A percentile compares a stretch with the other conserved stretches of the same genome.
These are phyloP conservation scores for Anthopleura sola DNA, from an alignment of 64 coral and sea anemone genomes.

Conservation along the genomic window DNA sequence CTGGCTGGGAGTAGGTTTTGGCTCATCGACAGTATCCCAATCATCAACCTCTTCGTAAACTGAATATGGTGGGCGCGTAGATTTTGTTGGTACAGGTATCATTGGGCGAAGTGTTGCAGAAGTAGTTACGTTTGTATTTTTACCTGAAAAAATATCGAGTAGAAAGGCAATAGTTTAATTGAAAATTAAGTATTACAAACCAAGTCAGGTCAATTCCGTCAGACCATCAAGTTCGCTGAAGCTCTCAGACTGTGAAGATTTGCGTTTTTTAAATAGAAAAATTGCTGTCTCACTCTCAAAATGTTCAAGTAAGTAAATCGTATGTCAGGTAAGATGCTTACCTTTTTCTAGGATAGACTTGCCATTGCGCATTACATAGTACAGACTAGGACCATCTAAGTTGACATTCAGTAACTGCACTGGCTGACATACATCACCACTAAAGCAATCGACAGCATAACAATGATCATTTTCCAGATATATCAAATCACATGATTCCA, in stretches of 20 bases:
- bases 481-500: slow-evolving; percentile 81
- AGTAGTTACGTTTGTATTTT: not conserved
- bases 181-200: not conserved
- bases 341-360: slow-evolving; percentile 75
- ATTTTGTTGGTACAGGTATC: not conserved
- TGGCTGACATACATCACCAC: slow-evolving; percentile 69
- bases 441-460: slow-evolving; percentile 88
- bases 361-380: slow-evolving; percentile 73
- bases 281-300: too few relatives aligned
- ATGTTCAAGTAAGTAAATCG: too few relatives aligned
- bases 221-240: too few relatives aligned
- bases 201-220: too few relatives aligned
- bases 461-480: slow-evolving; percentile 64
- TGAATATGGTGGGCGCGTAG: not conserved
- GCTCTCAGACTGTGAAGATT: too few relatives aligned
- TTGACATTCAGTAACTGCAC: slow-evolving; percentile 45
- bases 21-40: not conserved
- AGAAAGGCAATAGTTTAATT: not conserved
- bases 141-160: not conserved
- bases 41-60: slow-evolving; percentile 9
- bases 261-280: too few relatives aligned
- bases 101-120: not conserved
- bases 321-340: not conserved
- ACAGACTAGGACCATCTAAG: slow-evolving; percentile 67
- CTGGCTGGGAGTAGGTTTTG: not conserved